Evolutionary conservation across 2,113 vertebrate species (phyloP).

Genomic region (Rhabdornis inornatus): DNA sequence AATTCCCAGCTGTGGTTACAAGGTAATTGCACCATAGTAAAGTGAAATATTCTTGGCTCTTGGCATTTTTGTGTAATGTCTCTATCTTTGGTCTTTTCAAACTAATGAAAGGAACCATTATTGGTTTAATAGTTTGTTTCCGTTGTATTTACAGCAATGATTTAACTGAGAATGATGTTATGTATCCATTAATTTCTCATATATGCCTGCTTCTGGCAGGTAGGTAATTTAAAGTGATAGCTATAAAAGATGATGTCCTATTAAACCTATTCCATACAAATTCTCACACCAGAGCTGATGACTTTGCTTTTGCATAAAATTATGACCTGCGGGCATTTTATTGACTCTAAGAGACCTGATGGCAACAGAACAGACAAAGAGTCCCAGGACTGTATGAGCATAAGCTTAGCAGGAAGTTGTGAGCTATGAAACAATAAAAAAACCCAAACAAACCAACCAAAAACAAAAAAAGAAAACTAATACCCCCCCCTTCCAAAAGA

Average conservation of each 20-base stretch:
- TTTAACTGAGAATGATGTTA: not conserved
- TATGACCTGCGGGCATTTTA: not conserved
- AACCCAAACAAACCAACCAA: not conserved
- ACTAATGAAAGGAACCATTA: not conserved
- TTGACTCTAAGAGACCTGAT: not conserved
- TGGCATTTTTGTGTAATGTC: not conserved
- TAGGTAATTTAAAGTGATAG: not conserved
- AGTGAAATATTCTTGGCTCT: not conserved
- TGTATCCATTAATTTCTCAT: not conserved
- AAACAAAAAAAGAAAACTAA: not conserved
- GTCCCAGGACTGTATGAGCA: not conserved
- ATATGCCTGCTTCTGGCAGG: not conserved
- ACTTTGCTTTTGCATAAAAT: not conserved
- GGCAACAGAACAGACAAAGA: not conserved
- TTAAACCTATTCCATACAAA: not conserved
- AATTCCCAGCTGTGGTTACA: not conserved
- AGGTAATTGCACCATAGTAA: not conserved
- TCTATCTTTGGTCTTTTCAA: not conserved
- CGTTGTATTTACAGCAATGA: not conserved
- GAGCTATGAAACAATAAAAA: not conserved
- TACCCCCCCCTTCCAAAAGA: not conserved
- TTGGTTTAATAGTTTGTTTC: not conserved
- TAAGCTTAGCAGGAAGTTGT: not conserved
- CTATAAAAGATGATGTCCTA: not conserved
- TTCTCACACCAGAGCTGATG: not conserved